These are phyloP conservation scores for Amphimallon solstitiale DNA, from an alignment of 2,888 invertebrate genomes.

Conservation along the genomic window DNA sequence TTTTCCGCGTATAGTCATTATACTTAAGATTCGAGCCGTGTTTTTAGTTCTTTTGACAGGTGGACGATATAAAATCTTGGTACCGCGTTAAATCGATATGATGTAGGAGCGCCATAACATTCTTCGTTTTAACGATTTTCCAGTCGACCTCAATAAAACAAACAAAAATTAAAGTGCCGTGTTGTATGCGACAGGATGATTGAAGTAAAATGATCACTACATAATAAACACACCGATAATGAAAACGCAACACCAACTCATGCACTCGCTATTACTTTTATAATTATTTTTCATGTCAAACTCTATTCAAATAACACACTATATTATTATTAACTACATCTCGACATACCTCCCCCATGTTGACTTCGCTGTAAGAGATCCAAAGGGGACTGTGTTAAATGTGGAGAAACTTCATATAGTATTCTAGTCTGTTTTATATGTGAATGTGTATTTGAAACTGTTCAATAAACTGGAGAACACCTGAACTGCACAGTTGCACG, in stretches of 20 bases:
- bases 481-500: slow-evolving; percentile 72
- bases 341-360: slow-evolving; percentile 61
- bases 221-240: slow-evolving; percentile 23
- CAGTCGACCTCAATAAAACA: too few species aligned
- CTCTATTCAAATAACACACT: slow-evolving; percentile 6
- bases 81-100: slow-evolving; percentile 26
- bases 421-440: slow-evolving; percentile 11
- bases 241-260: slow-evolving; percentile 21
- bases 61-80: slow-evolving; percentile 13
- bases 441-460: slow-evolving; percentile 28
- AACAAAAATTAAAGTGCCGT: too few species aligned
- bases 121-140: slow-evolving; percentile 28
- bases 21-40: background rate
- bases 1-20: background rate
- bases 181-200: too few species aligned
- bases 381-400: slow-evolving; percentile 38
- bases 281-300: background rate
- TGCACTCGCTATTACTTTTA: slow-evolving; percentile 32
- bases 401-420: slow-evolving; percentile 40
- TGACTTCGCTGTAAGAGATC: slow-evolving; percentile 42
- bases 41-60: slow-evolving; percentile 12
- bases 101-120: background rate
- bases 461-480: slow-evolving; percentile 50
- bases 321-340: slow-evolving; percentile 5
- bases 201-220: too few species aligned